phyloP scores from a whole-genome alignment of 2,888 invertebrate species.

The Oscheius sp. region DNA sequence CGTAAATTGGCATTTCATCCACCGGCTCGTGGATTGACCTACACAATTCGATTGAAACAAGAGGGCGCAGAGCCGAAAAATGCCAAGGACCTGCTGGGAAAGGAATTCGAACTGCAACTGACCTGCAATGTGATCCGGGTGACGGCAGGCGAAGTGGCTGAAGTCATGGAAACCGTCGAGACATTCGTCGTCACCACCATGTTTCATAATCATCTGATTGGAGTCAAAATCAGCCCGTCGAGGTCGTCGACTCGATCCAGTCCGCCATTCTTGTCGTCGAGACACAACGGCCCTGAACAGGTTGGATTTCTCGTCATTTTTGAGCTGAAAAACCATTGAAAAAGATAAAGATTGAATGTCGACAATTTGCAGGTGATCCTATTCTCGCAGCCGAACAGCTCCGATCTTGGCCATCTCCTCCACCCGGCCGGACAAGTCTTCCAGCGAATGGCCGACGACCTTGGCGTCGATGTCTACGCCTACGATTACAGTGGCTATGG shows the following conservation, averaged over 20 bases:
- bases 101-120: constrained; percentile 8
- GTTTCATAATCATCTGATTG: constrained; percentile 43
- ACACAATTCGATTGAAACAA: constrained; percentile 11
- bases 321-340: too few species aligned
- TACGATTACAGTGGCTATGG: constrained; percentile 69
- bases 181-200: constrained; percentile 38
- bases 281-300: not conserved
- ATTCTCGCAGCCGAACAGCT: constrained; percentile 66
- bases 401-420: constrained; percentile 61
- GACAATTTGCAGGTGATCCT: constrained; percentile 54
- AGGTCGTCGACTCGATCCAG: not conserved
- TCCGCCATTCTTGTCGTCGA: not conserved
- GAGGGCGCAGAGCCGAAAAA: constrained; percentile 31
- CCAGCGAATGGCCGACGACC: constrained; percentile 45
- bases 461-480: constrained; percentile 57
- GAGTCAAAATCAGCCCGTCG: constrained; percentile 33
- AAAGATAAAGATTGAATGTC: too few species aligned
- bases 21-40: constrained; percentile 40
- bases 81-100: constrained; percentile 15
- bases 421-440: constrained; percentile 46
- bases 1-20: constrained; percentile 68
- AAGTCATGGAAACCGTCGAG: constrained; percentile 12
- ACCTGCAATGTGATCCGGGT: not conserved
- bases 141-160: not conserved
- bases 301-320: too few species aligned